Evolutionary conservation across 2,797 vertebrate genomes (phyloP).

Genomic region (Argyrosomus regius): DNA sequence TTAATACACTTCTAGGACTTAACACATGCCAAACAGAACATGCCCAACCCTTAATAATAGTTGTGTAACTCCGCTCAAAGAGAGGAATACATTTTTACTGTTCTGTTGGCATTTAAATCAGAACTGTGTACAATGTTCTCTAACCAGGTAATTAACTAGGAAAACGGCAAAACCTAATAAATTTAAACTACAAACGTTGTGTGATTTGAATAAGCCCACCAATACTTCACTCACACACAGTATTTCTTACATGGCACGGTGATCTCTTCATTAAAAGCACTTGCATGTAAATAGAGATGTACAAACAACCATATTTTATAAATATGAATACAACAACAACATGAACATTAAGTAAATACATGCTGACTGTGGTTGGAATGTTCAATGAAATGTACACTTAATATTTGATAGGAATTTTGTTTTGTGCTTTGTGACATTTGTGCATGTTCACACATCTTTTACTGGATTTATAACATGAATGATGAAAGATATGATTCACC

Average conservation of each 20-base stretch:
- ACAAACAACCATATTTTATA: background rate
- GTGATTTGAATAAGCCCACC: background rate
- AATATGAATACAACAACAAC: background rate
- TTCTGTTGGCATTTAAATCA: background rate
- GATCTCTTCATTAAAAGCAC: background rate
- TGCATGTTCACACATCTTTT: slow-evolving; percentile 6
- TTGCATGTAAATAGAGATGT: slow-evolving; percentile 8
- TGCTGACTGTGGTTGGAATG: background rate
- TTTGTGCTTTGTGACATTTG: slow-evolving; percentile 2
- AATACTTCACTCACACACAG: background rate
- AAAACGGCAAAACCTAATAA: background rate
- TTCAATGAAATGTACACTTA: background rate
- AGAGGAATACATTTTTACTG: slow-evolving; percentile 6
- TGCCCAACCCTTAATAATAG: background rate
- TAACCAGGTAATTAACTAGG: background rate
- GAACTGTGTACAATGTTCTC: background rate
- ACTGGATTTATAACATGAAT: slow-evolving; percentile 21
- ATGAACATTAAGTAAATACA: background rate
- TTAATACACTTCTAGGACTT: slow-evolving; percentile 20
- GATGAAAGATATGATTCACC: slow-evolving; percentile 1
- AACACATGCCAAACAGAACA: slow-evolving; percentile 23
- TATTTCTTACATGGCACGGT: background rate
- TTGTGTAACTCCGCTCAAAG: slow-evolving; percentile 6
- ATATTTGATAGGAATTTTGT: background rate
- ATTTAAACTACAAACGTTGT: background rate